These are phyloP conservation scores for Paracentrotus lividus DNA, from an alignment of 53 echinoderm and acorn worm genomes.

Conservation along the genomic window DNA sequence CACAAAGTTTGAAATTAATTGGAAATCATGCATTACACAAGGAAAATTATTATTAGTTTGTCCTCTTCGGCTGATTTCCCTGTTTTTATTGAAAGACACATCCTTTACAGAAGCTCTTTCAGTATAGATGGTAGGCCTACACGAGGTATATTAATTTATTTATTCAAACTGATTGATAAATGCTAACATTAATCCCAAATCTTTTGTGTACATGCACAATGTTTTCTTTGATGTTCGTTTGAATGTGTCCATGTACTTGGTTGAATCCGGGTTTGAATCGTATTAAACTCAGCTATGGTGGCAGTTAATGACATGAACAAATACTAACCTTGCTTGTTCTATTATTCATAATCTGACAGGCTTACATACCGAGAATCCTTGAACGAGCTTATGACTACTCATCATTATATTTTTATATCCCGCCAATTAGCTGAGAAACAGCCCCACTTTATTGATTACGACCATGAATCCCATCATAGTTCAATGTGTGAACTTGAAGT, in stretches of 20 bases:
- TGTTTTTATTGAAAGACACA: too few relatives aligned
- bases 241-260: background rate
- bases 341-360: slow-evolving; percentile 15
- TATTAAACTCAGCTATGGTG: background rate
- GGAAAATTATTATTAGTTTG: too few relatives aligned
- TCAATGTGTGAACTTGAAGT: background rate
- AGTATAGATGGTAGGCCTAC: too few relatives aligned
- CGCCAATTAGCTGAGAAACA: slow-evolving; percentile 48
- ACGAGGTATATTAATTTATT: background rate
- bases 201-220: background rate
- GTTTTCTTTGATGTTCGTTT: background rate
- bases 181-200: slow-evolving; percentile 19
- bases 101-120: too few relatives aligned
- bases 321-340: background rate
- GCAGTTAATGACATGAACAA: slow-evolving; percentile 49
- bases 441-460: slow-evolving; percentile 60
- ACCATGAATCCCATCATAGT: slow-evolving; percentile 14
- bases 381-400: slow-evolving; percentile 43
- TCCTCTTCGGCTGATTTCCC: too few relatives aligned
- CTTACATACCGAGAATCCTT: slow-evolving; percentile 17
- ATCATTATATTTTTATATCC: slow-evolving; percentile 45
- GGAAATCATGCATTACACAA: too few relatives aligned
- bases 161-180: background rate
- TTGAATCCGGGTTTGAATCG: too few relatives aligned
- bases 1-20: too few relatives aligned